A percentile compares a stretch with the other conserved stretches of the same genome.
These are phyloP conservation scores for Spinus olivaceus DNA, from an alignment of 2,797 vertebrate species.

Conservation along the genomic window DNA sequence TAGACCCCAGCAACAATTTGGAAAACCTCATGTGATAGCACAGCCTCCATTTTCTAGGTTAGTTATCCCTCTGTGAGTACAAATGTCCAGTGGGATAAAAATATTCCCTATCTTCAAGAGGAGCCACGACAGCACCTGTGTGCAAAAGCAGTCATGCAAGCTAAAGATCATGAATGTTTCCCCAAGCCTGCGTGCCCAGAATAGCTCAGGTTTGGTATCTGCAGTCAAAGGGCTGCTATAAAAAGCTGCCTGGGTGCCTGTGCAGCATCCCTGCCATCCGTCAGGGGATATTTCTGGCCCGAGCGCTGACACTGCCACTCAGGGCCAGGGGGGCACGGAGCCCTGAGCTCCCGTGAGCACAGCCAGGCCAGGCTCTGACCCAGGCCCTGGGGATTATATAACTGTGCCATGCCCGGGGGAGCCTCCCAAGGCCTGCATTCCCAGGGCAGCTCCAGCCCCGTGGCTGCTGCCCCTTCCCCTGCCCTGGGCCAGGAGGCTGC, in stretches of 20 bases:
- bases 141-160: slow-evolving; percentile 75
- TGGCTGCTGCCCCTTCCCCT: neutral
- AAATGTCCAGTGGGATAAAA: slow-evolving; percentile 1
- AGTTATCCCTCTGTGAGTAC: neutral
- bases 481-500: neutral
- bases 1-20: neutral
- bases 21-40: neutral
- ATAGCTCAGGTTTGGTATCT: slow-evolving; percentile 84
- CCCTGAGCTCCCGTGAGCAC: neutral
- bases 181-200: slow-evolving; percentile 76
- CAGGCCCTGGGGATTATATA: neutral
- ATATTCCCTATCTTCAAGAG: slow-evolving; percentile 61
- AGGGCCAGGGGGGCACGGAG: slow-evolving; percentile 1
- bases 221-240: slow-evolving; percentile 90
- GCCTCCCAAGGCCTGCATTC: neutral
- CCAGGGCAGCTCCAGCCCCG: neutral
- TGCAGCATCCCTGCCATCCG: slow-evolving; percentile 74
- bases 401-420: fast-evolving
- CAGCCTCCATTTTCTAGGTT: neutral
- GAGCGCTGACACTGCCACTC: slow-evolving; percentile 87
- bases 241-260: slow-evolving; percentile 83
- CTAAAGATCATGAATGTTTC: slow-evolving; percentile 78
- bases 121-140: slow-evolving; percentile 66
- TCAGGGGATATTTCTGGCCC: slow-evolving; percentile 88
- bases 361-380: neutral